These are phyloP conservation scores for Taenioides sp. DNA, from an alignment of 2,797 vertebrate species.

Conservation along the genomic window DNA sequence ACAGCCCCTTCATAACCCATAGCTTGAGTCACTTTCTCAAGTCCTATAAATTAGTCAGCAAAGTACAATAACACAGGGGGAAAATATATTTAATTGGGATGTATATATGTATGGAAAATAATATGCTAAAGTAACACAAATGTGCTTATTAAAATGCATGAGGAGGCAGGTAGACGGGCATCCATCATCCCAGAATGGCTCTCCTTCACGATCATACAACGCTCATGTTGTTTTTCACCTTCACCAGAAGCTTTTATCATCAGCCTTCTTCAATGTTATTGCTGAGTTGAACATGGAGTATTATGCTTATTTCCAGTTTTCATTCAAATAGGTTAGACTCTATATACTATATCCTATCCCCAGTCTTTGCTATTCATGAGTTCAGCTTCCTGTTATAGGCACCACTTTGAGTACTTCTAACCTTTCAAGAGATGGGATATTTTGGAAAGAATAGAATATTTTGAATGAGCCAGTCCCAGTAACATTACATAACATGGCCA, in stretches of 20 bases:
- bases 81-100: slow-evolving; percentile 43
- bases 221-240: slow-evolving; percentile 36
- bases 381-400: no score
- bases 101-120: slow-evolving; percentile 42
- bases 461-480: no score
- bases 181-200: slow-evolving; percentile 55
- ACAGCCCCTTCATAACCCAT: slow-evolving; percentile 46
- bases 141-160: slow-evolving; percentile 57
- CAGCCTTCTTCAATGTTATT: slow-evolving; percentile 34
- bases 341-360: no score
- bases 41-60: slow-evolving; percentile 55
- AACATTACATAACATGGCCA: no score
- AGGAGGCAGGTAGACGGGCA: slow-evolving; percentile 47
- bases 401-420: no score
- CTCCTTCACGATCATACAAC: slow-evolving; percentile 37
- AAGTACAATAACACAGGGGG: slow-evolving; percentile 18
- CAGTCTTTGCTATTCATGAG: not conserved
- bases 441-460: no score
- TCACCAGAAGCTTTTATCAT: slow-evolving; percentile 27
- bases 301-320: not conserved
- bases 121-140: slow-evolving; percentile 29
- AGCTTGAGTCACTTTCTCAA: slow-evolving; percentile 35
- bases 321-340: not conserved
- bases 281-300: slow-evolving; percentile 9
- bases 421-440: no score